Conservation (phyloP, 2,888 invertebrate genomes). For the Liopterus haemorrhoidalis region DNA sequence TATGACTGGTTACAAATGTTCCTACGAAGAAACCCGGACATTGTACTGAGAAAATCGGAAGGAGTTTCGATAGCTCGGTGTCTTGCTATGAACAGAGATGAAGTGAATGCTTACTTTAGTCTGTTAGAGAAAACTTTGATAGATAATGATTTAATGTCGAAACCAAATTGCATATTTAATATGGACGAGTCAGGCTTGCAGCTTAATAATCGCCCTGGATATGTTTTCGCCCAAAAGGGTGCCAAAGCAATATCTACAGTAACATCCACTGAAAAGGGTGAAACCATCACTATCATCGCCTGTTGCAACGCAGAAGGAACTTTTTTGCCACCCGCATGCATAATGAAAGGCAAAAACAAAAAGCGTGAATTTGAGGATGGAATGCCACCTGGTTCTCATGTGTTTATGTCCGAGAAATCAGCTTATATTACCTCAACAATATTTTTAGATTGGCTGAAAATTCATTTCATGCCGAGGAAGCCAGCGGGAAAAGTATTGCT, state of each 20-base stretch:
- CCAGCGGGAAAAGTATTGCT: constrained; percentile 33
- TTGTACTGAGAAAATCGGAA: too few species aligned
- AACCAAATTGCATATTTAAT: constrained; percentile 28
- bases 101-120: not conserved
- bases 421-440: constrained; percentile 29
- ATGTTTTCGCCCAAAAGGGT: constrained; percentile 32
- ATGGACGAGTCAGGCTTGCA: constrained; percentile 27
- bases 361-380: constrained; percentile 33
- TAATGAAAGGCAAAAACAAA: constrained; percentile 36
- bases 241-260: constrained; percentile 31
- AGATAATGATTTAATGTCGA: constrained; percentile 21
- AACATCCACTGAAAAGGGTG: constrained; percentile 35
- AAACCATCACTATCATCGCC: constrained; percentile 37
- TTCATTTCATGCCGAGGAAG: constrained; percentile 36
- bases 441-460: constrained; percentile 31
- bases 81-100: too few species aligned
- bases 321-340: constrained; percentile 34
- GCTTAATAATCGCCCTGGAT: constrained; percentile 17
- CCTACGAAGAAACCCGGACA: too few species aligned
- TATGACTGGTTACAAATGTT: too few species aligned
- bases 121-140: not conserved
- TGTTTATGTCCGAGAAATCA: constrained; percentile 33
- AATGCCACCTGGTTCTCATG: constrained; percentile 29
- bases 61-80: too few species aligned
- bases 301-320: constrained; percentile 39